Base-by-base conservation (phyloP, 2,797 vertebrate species). In the Delichon dasypus region DNA sequence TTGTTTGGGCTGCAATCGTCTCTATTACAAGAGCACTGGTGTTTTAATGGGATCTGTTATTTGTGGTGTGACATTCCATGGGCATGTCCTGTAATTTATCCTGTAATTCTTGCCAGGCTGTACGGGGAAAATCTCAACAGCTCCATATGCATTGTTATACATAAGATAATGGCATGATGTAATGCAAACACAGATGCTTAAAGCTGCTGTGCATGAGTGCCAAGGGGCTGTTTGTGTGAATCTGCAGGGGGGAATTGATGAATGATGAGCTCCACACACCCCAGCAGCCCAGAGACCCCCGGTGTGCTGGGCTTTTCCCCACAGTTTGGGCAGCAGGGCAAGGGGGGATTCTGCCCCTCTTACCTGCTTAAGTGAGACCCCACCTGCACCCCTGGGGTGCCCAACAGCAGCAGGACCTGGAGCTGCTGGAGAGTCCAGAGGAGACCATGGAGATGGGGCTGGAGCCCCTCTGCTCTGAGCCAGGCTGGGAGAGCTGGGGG, bases 401-500 rank as follows among this genome's bases (percentile, higher is more conserved):
- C 10, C 42, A 50, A 3, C 11, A 50, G 7, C 68, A 50, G 4
- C 3, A 50, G 20, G n/a, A 34, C 0, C 0, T 44, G 34, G 38
- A 75, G 26, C 22, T 70, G 70, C 30, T 53, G 50, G 8, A 58
- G 26, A 36, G 12, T 4, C 29, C 55, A 62, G 36, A 11, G 55
- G 18, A 51, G 21, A 0, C 44, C 70, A 17, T 0, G 0, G 57
- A 47, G 57, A 2, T 57, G 30, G 40, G 38, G 13, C 20, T 68
- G 81, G 29, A 65, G 29, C 29, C 7, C n/a, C 22, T 40, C 38
- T 40, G 60, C 38, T 38, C 38, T 38, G 18, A 62, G 55, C 38
- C 62, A 32, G 36, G 17, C n/a, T 85, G 68, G 38, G 2, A 62
- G 27, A n/a, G 62, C 17, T 90, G 29, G 11, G 54, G 19, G 1